Base-by-base conservation (phyloP, 2,888 invertebrate genomes). In the Gandaritis pyraliata region DNA sequence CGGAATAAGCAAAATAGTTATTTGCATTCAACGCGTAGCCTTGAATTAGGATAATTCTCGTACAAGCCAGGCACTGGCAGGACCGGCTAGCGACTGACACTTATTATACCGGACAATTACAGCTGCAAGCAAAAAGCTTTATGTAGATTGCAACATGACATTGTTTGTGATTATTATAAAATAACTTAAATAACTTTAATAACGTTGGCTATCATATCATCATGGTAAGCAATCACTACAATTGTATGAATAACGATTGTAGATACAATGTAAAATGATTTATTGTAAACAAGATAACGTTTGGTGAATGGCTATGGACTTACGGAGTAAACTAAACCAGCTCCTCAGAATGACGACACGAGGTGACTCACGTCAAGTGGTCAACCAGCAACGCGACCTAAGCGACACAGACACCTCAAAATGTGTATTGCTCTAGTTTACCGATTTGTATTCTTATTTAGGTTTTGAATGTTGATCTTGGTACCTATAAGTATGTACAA, bases 21-120 rank as follows among this genome's bases (percentile, higher is more conserved):
- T 72, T 78, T 70, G 76, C 78, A 77, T 78, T 80, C 72, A 71
- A 72, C 75, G 70, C 73, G 72, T 68, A 75, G 73, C 84, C 85
- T 85, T 86, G 82, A 82, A 82, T 81, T 81, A 83, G 82, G 75
- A 83, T 83, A 85, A 85, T 85, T 83, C 80, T 76, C 71, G 75
- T 72, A 76, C 43, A 11, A 43, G 16, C 0, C 41, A 73, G 75
- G 66, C 71, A 70, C 41, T 73, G 75, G 66, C 71, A 70, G 72
- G 76, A 78, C 78, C 69, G 72, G 69, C 74, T 77, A 61, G 67
- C 65, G 67, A 66, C 71, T 64, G 65, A 71, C 74, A 72, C 51
- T 70, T 82, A 82, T 80, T 78, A 81, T 81, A 80, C 81, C 79
- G 77, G 77, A 82, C 82, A 83, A 84, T 83, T 82, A 84, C 78